These are phyloP conservation scores for Fukomys damarensis DNA, from an alignment of 2,113 vertebrate species.

Conservation along the genomic window DNA sequence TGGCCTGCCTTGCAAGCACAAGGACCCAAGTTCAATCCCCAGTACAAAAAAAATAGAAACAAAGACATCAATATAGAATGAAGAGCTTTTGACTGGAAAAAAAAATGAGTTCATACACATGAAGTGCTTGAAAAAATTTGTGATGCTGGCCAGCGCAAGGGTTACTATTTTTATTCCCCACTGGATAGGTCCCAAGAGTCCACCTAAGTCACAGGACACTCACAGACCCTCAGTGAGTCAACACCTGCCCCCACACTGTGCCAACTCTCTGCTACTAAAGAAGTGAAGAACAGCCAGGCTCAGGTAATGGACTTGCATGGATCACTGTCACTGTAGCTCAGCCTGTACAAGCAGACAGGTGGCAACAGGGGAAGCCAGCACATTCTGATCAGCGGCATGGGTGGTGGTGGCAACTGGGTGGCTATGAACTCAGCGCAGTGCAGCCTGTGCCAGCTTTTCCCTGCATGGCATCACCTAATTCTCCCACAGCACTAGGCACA, in stretches of 20 bases:
- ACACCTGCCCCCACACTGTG: neutral
- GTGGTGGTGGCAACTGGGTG: neutral
- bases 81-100: neutral
- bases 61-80: neutral
- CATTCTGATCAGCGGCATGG: rapidly evolving
- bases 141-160: neutral
- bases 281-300: neutral
- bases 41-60: too few species aligned
- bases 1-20: too few species aligned
- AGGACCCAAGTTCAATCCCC: too few species aligned
- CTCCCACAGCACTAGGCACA: neutral
- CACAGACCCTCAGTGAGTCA: rapidly evolving
- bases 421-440: rapidly evolving
- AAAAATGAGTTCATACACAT: neutral
- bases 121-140: rapidly evolving
- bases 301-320: rapidly evolving
- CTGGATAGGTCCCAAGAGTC: neutral
- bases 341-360: rapidly evolving
- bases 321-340: neutral
- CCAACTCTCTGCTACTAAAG: too few species aligned
- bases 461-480: neutral
- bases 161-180: neutral
- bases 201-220: neutral
- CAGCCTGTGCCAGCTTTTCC: neutral
- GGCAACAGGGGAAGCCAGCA: rapidly evolving